Conservation (phyloP, 2,888 invertebrate species). For the Nymphalis c-album region DNA sequence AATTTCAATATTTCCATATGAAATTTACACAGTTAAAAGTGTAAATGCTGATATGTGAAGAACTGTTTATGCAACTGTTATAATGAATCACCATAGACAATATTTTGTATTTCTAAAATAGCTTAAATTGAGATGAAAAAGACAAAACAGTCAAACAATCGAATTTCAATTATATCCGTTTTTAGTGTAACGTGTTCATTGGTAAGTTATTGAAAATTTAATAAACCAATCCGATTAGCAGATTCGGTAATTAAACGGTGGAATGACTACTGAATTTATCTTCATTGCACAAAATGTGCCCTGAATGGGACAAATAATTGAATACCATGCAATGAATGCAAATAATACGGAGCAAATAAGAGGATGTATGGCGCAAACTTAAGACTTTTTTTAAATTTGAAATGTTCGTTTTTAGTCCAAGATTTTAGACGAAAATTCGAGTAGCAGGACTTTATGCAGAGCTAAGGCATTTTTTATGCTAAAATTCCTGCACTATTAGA, state of each 20-base stretch:
- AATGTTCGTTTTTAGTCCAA: too few relatives aligned
- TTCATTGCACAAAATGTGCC: constrained; percentile 35
- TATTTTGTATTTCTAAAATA: too few relatives aligned
- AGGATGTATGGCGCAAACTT: constrained; percentile 14
- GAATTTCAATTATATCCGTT: background rate
- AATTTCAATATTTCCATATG: too few relatives aligned
- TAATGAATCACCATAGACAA: too few relatives aligned
- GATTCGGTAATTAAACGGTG: constrained; percentile 33
- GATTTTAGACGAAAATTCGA: too few relatives aligned
- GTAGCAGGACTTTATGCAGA: too few relatives aligned
- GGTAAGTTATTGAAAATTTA: constrained; percentile 29
- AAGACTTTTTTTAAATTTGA: constrained; percentile 6
- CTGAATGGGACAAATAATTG: constrained; percentile 37
- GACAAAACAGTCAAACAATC: background rate
- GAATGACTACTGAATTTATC: constrained; percentile 37
- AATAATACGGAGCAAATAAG: constrained; percentile 33
- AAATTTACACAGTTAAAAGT: too few relatives aligned
- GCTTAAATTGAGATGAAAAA: background rate
- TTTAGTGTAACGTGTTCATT: constrained; percentile 8
- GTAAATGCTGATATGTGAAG: too few relatives aligned
- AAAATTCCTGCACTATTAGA: too few relatives aligned
- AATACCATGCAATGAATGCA: constrained; percentile 36
- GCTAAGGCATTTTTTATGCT: too few relatives aligned
- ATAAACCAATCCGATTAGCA: constrained; percentile 36
- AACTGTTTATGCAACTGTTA: too few relatives aligned